These are phyloP conservation scores for Ellobium chinense DNA, from an alignment of 2,888 invertebrate genomes.

Conservation along the genomic window DNA sequence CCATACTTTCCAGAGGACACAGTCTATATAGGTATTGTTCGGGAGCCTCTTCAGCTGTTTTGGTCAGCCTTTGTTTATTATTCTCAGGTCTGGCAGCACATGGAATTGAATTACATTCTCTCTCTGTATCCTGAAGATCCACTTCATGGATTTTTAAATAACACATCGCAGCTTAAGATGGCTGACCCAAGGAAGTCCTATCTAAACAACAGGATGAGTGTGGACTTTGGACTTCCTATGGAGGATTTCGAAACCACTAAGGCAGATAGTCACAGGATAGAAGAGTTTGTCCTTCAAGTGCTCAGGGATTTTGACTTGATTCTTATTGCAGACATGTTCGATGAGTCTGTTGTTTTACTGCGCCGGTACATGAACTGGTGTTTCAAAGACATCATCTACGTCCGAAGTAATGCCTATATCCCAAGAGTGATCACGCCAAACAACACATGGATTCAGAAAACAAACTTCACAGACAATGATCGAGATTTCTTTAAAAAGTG, in stretches of 20 bases:
- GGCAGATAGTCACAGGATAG: conserved; percentile 5
- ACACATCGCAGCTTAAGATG: conserved; percentile 12
- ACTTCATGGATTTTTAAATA: conserved; percentile 30
- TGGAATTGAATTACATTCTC: conserved; percentile 3
- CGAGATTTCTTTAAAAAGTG: not conserved
- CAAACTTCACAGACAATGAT: conserved; percentile 27
- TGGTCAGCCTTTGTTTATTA: conserved; percentile 43
- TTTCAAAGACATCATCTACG: conserved; percentile 54
- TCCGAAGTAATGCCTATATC: conserved; percentile 29
- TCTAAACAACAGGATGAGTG: conserved; percentile 47
- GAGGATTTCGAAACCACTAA: conserved; percentile 5
- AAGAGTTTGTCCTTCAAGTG: conserved; percentile 37
- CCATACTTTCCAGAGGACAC: not conserved
- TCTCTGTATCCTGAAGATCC: not conserved
- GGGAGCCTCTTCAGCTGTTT: conserved; percentile 40
- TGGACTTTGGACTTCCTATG: conserved; percentile 46
- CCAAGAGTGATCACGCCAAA: not conserved
- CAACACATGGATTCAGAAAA: not conserved
- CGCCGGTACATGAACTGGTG: conserved; percentile 57
- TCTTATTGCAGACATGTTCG: conserved; percentile 56
- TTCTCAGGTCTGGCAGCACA: not conserved
- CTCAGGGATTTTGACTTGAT: conserved; percentile 55
- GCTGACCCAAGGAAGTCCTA: conserved; percentile 4
- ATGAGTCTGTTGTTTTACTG: conserved; percentile 58
- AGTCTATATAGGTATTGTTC: conserved; percentile 38